Conservation (phyloP, 2,888 invertebrate genomes). For the Chrysolina americana region DNA sequence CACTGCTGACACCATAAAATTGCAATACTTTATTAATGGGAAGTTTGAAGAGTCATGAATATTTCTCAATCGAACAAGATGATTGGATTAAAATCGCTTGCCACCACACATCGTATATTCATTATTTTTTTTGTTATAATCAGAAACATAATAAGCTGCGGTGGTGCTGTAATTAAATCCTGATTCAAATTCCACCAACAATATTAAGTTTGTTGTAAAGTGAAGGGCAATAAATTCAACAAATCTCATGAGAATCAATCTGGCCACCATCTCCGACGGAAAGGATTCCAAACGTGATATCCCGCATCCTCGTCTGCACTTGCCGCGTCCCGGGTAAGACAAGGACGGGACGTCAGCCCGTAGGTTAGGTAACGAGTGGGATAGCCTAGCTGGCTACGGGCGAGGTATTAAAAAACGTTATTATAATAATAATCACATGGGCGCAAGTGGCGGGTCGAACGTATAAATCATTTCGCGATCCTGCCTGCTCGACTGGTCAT, state of each 20-base stretch:
- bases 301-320: neutral
- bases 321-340: neutral
- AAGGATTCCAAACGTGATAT: constrained; percentile 21
- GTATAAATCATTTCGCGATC: constrained; percentile 69
- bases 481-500: constrained; percentile 68
- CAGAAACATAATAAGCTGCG: constrained; percentile 20
- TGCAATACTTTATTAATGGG: too few species aligned
- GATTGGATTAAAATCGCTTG: too few species aligned
- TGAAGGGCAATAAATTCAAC: constrained; percentile 46
- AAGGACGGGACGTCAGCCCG: neutral
- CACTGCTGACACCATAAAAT: too few species aligned
- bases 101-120: neutral
- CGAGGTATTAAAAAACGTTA: constrained; percentile 64
- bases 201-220: constrained; percentile 35
- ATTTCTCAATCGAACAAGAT: too few species aligned
- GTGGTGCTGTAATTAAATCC: constrained; percentile 42
- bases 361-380: constrained; percentile 15
- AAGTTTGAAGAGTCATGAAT: too few species aligned
- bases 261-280: constrained; percentile 35
- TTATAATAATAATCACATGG: constrained; percentile 70
- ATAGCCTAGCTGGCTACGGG: constrained; percentile 57
- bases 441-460: constrained; percentile 66
- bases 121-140: constrained; percentile 6
- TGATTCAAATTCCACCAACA: constrained; percentile 45
- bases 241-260: constrained; percentile 53